These are phyloP conservation scores for Agapostemon virescens DNA, from an alignment of 2,888 invertebrate genomes.

Conservation along the genomic window DNA sequence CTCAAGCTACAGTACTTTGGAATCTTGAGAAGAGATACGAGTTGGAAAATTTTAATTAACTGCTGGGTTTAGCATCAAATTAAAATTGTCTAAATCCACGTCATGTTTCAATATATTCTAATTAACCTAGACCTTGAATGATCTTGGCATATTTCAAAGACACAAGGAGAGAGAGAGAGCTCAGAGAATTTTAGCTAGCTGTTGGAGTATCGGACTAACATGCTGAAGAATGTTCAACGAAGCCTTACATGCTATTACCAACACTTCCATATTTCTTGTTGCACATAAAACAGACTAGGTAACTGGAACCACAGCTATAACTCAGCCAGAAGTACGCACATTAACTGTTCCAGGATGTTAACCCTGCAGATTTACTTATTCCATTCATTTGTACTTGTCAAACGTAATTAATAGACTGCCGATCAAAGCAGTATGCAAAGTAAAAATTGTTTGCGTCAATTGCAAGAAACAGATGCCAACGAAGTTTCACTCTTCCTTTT, in stretches of 20 bases:
- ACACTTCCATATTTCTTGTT: conserved; percentile 11
- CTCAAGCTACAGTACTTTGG: too few relatives aligned
- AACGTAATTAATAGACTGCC: not conserved
- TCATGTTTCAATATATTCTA: not conserved
- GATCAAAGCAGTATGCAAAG: too few relatives aligned
- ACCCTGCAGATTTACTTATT: not conserved
- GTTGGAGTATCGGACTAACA: not conserved
- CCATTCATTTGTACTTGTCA: not conserved
- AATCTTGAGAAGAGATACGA: not conserved
- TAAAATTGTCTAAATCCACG: not conserved
- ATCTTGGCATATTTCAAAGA: not conserved
- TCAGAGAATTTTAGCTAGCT: not conserved
- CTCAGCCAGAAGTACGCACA: not conserved
- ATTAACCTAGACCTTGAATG: not conserved
- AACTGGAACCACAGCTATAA: conserved; percentile 2
- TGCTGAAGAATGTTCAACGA: conserved; percentile 9
- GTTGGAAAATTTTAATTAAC: not conserved
- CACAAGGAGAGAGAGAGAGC: not conserved
- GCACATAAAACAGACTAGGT: not conserved
- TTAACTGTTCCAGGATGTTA: not conserved
- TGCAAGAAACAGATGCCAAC: too few relatives aligned
- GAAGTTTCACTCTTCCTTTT: too few relatives aligned
- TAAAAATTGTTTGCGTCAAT: too few relatives aligned
- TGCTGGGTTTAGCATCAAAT: not conserved
- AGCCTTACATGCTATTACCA: conserved; percentile 2